Percentiles rank a stretch among this genome's conserved stretches.
Evolutionary conservation across 2,888 invertebrate genomes (phyloP).

Genomic region (Resseliella maxima): DNA sequence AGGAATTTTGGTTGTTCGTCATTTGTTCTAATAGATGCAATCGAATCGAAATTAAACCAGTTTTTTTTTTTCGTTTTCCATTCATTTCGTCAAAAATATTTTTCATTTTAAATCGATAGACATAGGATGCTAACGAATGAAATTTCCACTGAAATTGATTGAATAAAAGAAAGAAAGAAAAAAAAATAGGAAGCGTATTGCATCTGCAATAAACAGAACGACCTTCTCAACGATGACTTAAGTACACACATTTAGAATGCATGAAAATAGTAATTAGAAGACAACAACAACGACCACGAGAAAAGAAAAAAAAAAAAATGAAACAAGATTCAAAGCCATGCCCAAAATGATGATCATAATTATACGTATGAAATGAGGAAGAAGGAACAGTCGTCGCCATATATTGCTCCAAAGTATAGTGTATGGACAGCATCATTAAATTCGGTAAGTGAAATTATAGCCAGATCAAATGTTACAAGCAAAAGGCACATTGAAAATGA

Average conservation of each 20-base stretch:
- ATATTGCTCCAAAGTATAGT: not conserved
- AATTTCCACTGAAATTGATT: not conserved
- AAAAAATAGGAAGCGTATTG: constrained; percentile 17
- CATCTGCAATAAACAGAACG: not conserved
- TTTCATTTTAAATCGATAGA: not conserved
- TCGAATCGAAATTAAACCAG: constrained; percentile 7
- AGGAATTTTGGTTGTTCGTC: not conserved
- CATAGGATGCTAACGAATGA: not conserved
- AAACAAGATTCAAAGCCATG: not conserved
- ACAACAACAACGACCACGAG: not conserved
- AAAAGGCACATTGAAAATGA: not conserved
- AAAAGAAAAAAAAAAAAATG: not conserved
- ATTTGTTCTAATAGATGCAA: constrained; percentile 24
- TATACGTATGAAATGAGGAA: not conserved
- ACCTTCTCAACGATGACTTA: not conserved
- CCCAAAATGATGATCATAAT: constrained; percentile 30
- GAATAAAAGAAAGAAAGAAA: too few relatives aligned
- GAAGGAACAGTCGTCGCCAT: constrained; percentile 49
- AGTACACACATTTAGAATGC: not conserved
- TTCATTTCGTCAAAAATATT: too few relatives aligned
- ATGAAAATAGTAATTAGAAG: constrained; percentile 43
- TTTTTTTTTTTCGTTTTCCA: too few relatives aligned
- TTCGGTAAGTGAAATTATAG: constrained; percentile 52
- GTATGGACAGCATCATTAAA: constrained; percentile 26
- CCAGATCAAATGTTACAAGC: not conserved